Percentiles rank a stretch among this genome's conserved stretches.
phyloP scores from a whole-genome alignment of 2,797 vertebrate species.

The Sebastolobus alascanus region DNA sequence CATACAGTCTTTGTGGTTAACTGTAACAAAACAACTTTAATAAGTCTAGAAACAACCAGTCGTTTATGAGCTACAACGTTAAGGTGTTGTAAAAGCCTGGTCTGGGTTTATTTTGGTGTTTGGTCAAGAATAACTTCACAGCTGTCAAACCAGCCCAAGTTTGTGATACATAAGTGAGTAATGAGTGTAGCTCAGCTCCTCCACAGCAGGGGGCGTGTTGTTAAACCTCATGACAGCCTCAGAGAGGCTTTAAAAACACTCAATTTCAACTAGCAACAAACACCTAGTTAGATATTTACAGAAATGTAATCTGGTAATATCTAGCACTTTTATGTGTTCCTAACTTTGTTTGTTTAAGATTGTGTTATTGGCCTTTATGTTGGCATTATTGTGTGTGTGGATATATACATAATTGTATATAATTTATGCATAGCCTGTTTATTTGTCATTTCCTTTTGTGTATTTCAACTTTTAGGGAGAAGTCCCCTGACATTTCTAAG shows the following conservation, averaged over 20 bases:
- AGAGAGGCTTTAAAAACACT: neutral
- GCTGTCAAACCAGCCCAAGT: neutral
- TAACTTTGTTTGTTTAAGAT: neutral
- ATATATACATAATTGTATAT: too few species aligned
- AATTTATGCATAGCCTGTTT: too few species aligned
- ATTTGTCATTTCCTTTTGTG: too few species aligned
- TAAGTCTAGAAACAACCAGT: rapidly evolving
- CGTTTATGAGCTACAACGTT: too few species aligned
- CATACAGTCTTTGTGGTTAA: neutral
- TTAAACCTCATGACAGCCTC: neutral
- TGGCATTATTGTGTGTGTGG: too few species aligned
- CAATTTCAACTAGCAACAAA: rapidly evolving
- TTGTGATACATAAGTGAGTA: too few species aligned
- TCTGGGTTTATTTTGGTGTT: neutral
- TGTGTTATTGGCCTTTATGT: too few species aligned
- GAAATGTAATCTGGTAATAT: neutral
- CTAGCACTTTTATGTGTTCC: neutral
- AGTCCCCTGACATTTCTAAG: too few species aligned
- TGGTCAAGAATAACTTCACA: neutral
- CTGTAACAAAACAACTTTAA: neutral
- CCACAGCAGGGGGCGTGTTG: slow-evolving; percentile 64
- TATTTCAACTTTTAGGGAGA: too few species aligned
- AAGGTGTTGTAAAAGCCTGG: rapidly evolving
- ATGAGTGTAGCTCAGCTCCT: slow-evolving; percentile 1
- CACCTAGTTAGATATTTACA: neutral